Base-by-base conservation (phyloP, 2,888 invertebrate genomes). In the Cenopis cana region DNA sequence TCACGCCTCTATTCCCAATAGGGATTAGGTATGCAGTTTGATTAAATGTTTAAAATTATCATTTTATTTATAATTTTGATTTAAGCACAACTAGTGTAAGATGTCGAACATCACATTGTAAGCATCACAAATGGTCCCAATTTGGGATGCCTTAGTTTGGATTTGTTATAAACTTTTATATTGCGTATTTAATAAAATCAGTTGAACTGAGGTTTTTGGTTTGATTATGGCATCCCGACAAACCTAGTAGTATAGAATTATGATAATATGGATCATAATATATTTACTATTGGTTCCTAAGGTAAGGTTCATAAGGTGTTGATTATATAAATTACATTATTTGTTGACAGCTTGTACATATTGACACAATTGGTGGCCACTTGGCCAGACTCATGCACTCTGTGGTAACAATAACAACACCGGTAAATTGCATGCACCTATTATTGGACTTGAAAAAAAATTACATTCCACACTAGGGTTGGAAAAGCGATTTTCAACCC, bases 21-120 rank as follows among this genome's bases (percentile, higher is more conserved):
- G 9, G 33, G 33, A 4, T 24, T 3, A 24, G 24, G 6, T 8
- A 33, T 33, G 33, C 9, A 33, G 33, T 33, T 33, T 33, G 9
- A 33, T 33, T 33, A 8, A 33, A 33, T 33, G 2, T 24, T 24
- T 33, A 5, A 33, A 0, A 33, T 8, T 33, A 8, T 33, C 8
- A 33, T 33, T 33, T 33, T 33, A 82, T 84, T 83, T 82, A 83
- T 82, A 78, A 76, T 78, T 80, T 85, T 74, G 85, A 82, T 83
- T 81, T 81, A 88, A 81, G 86, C 81, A 82, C 81, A 83, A 82
- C 66, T 85, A 83, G 80, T 72, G 75, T 77, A 77, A 79, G 74
- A 77, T 74, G 74, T 81, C 73, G 74, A 77, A 84, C 86, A 89
- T 89, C 88, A 88, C 89, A 87, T 77, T 73, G 75, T 76, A 78